Base-by-base conservation (phyloP, 2,888 invertebrate genomes). In the Orthosia gothica region DNA sequence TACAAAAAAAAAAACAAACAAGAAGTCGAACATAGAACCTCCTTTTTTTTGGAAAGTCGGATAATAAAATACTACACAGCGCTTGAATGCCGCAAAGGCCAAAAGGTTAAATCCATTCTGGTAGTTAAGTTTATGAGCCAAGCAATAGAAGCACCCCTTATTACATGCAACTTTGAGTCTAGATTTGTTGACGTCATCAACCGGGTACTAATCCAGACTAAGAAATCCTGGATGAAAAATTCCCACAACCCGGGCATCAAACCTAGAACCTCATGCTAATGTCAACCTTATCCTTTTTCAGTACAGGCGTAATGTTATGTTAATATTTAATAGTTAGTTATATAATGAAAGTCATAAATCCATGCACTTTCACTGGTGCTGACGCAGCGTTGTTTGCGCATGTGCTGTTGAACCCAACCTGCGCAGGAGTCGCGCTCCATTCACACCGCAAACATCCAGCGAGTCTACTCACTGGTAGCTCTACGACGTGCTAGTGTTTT, bases 351-450 rank as follows among this genome's bases (percentile, higher is more conserved):
- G 66, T 75, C 64, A 74, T 68, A 84, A 72, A 78, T 61, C 74
- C 45, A 54, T 91, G 89, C 81, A 85, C 81, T 86, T 86, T 86
- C 78, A 89, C 84, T 89, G 58, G 62, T 68, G 66, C 52, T 64
- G 74, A 76, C 65, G 54, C 64, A 65, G 81, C 74, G 82, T 63
- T 89, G 87, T 90, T 90, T 91, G 89, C 85, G 66, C 71, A 82
- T 81, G 81, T 89, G 90, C 85, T 91, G 86, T 89, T 91, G 91
- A 91, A 89, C 91, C 82, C 88, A 80, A 59, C 58, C 71, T 79
- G 80, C 83, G 82, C 83, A 79, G 80, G 85, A 81, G 86, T 73
- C 78, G 79, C 83, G 83, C 87, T 87, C 81, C 86, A 86, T 87
- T 86, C 86, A 83, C 79, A 84, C 78, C 63, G 83, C 82, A 85